phyloP scores from a whole-genome alignment of 1,140 invertebrate genomes.

The Drosophila nikananu region DNA sequence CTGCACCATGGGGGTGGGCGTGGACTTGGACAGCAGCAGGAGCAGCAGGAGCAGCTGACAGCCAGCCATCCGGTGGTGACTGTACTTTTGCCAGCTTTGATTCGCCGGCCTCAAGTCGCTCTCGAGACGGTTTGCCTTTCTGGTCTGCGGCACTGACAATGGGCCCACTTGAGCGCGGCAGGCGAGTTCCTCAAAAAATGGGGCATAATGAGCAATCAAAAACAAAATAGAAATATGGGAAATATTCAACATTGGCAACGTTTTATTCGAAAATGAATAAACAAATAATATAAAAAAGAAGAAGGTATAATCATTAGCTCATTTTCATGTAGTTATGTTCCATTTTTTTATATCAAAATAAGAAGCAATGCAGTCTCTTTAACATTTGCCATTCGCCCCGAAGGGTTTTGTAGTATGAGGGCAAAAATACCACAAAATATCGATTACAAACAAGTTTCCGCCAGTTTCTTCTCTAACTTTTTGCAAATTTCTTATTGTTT shows the following conservation, averaged over 20 bases:
- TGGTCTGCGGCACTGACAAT: conserved; percentile 40
- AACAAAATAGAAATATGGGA: neutral
- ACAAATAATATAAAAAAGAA: neutral
- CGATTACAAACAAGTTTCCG: neutral
- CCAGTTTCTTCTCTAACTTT: neutral
- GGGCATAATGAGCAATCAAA: conserved; percentile 20
- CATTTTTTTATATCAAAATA: no score
- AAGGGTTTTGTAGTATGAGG: neutral
- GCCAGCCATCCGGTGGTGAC: conserved; percentile 15
- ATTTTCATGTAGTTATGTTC: no score
- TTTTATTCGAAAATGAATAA: neutral
- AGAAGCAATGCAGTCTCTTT: no score
- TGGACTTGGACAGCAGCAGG: conserved; percentile 6
- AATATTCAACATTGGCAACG: neutral
- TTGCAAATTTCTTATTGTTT: neutral
- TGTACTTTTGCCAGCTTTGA: conserved; percentile 25
- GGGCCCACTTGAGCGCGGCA: conserved; percentile 26
- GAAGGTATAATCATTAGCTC: no score
- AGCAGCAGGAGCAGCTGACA: neutral
- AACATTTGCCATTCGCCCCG: neutral
- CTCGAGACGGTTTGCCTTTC: conserved; percentile 48
- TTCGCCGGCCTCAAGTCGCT: conserved; percentile 31
- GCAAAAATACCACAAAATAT: neutral
- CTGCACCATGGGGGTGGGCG: neutral
- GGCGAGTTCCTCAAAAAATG: neutral